phyloP scores from a whole-genome alignment of 2,888 invertebrate species.

The Nomada hirtipes region DNA sequence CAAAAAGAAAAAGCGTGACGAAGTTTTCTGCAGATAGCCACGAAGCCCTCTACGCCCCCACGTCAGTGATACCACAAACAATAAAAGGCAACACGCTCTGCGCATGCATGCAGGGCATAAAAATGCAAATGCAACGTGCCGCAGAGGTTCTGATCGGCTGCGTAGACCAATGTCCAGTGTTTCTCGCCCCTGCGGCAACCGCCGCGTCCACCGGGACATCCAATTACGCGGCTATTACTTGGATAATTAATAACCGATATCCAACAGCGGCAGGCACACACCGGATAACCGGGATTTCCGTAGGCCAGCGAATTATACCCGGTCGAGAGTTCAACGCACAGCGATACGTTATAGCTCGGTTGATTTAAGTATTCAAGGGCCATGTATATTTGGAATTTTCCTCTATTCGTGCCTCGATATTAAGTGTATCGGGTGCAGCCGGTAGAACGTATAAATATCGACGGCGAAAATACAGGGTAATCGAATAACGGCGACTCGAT shows the following conservation, averaged over 20 bases:
- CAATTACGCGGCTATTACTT: constrained; percentile 78
- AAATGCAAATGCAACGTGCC: constrained; percentile 29
- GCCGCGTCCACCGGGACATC: constrained; percentile 58
- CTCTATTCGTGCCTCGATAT: constrained; percentile 3
- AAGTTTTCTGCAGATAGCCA: too few species aligned
- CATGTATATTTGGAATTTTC: constrained; percentile 8
- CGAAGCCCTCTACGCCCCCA: neutral
- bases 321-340: constrained; percentile 34
- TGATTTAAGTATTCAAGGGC: constrained; percentile 47
- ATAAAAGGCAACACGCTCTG: constrained; percentile 14
- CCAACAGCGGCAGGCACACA: constrained; percentile 58
- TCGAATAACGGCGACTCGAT: neutral
- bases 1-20: too few species aligned
- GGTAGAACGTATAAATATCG: neutral
- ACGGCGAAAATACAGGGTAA: neutral
- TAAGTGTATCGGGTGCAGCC: constrained; percentile 15
- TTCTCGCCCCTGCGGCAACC: constrained; percentile 32
- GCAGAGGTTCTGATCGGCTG: constrained; percentile 23
- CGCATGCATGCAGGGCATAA: constrained; percentile 9
- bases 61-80: neutral
- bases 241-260: constrained; percentile 79
- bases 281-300: constrained; percentile 69
- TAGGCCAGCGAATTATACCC: constrained; percentile 62
- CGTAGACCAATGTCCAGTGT: constrained; percentile 34
- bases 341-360: constrained; percentile 41